Evolutionary conservation across 2,113 vertebrate species (phyloP), one percentile per base, ranked within the genome.

Genomic region (Nycticebus coucang): DNA sequence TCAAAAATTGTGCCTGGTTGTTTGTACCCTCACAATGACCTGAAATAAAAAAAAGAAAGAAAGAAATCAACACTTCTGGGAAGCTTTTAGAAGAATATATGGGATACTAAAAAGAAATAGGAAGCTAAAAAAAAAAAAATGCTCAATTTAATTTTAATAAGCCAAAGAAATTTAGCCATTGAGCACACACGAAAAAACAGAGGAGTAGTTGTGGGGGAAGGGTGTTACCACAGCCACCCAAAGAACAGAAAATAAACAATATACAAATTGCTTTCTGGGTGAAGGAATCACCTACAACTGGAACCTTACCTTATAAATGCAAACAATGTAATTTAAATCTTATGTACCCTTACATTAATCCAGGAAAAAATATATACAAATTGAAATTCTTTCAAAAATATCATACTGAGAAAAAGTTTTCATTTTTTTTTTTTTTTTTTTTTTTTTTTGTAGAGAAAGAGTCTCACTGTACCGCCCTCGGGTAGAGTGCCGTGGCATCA

Each of bases 61-160:
- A 99, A 97, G 95, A 80, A 71, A 99, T 99, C 90, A 99, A 99
- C 89, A 98, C 98, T 98, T 99, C 99, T 0, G 96, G 95, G 66
- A 98, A 99, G 68, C 97, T 98, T 78, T 97, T 98, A 60, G 97
- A 98, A 18, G 98, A 99, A 18, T 99, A 99, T 86, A 97, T 98
- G 19, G 71, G 9, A 41, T 7, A 95, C 99, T 98, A 88, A 97
- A 95, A 12, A 97, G 97, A 64, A 99, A 97, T 96, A 98, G 55
- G 98, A 98, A 86, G 98, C 99, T 28, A 99, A 99, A 94, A 95
- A 99, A 99, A 99, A 94, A 95, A 99, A 90, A 98, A 99, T 97
- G 98, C 98, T 0, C 98, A 99, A 79, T 99, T 99, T 95, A 98
- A 98, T 89, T 99, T 99, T 86, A 99, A 98, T 87, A 99, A 98